Evolutionary conservation across 2,888 invertebrate species (phyloP).

Genomic region (Zaprionus bogoriensis): DNA sequence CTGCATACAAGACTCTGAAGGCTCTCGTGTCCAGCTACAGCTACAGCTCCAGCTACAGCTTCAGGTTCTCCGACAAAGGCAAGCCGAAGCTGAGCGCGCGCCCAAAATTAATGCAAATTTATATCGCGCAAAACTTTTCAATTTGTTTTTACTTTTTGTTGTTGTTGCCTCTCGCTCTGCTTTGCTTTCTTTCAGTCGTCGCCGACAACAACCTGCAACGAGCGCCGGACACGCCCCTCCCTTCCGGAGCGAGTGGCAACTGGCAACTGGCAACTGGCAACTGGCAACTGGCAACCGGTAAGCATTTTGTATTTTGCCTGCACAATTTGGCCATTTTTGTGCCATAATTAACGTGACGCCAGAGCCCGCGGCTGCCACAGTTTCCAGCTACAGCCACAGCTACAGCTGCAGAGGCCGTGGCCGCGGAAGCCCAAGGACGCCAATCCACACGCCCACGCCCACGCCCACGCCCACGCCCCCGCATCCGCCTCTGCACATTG

Average conservation of each 20-base stretch:
- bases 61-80: slow-evolving; percentile 45
- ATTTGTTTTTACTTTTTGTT: slow-evolving; percentile 63
- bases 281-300: slow-evolving; percentile 19
- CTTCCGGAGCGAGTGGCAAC: neutral
- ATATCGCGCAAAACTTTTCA: slow-evolving; percentile 73
- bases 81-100: too few relatives aligned
- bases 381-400: slow-evolving; percentile 18
- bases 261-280: neutral
- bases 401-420: slow-evolving; percentile 1
- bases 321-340: slow-evolving; percentile 64
- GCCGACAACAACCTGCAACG: slow-evolving; percentile 47
- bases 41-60: slow-evolving; percentile 8
- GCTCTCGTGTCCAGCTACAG: neutral
- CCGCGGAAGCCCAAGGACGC: neutral
- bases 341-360: slow-evolving; percentile 64
- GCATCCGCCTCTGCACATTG: too few relatives aligned
- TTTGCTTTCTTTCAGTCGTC: slow-evolving; percentile 10
- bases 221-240: slow-evolving; percentile 24
- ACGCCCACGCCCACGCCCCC: too few relatives aligned
- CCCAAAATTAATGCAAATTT: slow-evolving; percentile 73
- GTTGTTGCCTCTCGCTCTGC: neutral
- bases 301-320: slow-evolving; percentile 54
- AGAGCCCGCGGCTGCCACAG: slow-evolving; percentile 34
- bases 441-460: too few relatives aligned
- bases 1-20: slow-evolving; percentile 4